These are phyloP conservation scores for Merops nubicus DNA, from an alignment of 2,113 vertebrate species.

Conservation along the genomic window DNA sequence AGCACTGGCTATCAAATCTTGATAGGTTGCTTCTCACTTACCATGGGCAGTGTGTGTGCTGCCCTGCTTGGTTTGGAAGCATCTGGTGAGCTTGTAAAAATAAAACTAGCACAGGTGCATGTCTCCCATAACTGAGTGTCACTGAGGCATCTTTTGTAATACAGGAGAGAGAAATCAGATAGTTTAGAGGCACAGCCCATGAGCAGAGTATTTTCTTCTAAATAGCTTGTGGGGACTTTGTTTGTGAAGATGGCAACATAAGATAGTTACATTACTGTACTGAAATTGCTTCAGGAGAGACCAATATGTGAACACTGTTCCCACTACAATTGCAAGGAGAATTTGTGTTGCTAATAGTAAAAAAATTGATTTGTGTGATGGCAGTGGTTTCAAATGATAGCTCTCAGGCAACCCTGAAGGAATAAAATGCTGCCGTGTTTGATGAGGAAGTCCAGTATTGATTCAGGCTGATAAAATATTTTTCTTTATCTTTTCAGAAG, in stretches of 20 bases:
- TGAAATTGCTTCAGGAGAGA: background rate
- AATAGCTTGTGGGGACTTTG: background rate
- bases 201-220: background rate
- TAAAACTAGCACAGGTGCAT: background rate
- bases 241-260: background rate
- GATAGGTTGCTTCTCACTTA: background rate
- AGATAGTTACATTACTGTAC: background rate
- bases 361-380: background rate
- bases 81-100: background rate
- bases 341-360: background rate
- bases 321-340: background rate
- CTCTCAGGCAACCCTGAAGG: background rate
- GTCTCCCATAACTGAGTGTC: background rate
- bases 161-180: background rate
- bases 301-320: background rate
- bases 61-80: background rate
- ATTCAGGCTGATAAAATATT: conserved; percentile 51
- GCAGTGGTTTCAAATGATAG: background rate
- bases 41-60: background rate
- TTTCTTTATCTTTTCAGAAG: conserved; percentile 26
- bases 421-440: background rate
- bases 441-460: conserved; percentile 10
- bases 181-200: background rate
- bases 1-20: background rate
- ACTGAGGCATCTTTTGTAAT: background rate